Percentiles rank a stretch among this genome's conserved stretches.
phyloP scores from a whole-genome alignment of 2,113 vertebrate species.

The Lucifuga dentata region DNA sequence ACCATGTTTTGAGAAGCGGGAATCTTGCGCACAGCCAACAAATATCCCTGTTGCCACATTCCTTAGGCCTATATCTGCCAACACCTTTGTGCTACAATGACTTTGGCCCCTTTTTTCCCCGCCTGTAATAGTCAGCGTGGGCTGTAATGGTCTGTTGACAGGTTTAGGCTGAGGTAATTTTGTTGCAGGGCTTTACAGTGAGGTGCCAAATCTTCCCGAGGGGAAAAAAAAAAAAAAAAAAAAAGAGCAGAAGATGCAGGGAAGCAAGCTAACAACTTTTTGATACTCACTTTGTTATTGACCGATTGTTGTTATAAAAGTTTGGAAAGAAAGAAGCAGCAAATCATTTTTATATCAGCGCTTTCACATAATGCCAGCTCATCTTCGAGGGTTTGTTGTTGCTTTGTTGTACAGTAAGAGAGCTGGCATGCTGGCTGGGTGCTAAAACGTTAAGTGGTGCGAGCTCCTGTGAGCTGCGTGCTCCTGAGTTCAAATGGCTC shows the following conservation, averaged over 20 bases:
- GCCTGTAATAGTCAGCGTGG: conserved; percentile 78
- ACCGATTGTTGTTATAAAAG: conserved; percentile 45
- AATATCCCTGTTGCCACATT: conserved; percentile 76
- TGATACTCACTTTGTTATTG: conserved; percentile 46
- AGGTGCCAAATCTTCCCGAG: conserved; percentile 78
- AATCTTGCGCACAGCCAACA: conserved; percentile 68
- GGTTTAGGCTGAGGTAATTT: conserved; percentile 84
- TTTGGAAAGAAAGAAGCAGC: conserved; percentile 20
- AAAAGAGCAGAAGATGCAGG: conserved; percentile 53
- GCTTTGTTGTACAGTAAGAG: conserved; percentile 35
- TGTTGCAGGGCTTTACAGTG: conserved; percentile 73
- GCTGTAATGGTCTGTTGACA: conserved; percentile 85
- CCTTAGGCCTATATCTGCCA: conserved; percentile 82
- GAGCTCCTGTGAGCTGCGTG: conserved; percentile 54
- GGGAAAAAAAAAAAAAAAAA: conserved; percentile 54
- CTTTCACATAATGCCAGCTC: conserved; percentile 20
- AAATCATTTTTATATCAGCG: conserved; percentile 49
- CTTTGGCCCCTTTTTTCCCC: conserved; percentile 64
- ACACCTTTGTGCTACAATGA: conserved; percentile 83
- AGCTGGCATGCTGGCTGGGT: conserved; percentile 24
- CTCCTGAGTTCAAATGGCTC: conserved; percentile 66
- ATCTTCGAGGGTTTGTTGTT: conserved; percentile 39
- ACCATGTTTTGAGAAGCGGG: conserved; percentile 68
- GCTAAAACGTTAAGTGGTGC: conserved; percentile 64
- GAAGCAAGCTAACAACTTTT: conserved; percentile 48